Percentiles rank a stretch among this genome's conserved stretches.
Evolutionary conservation across 2,797 vertebrate species (phyloP).

Genomic region (Pipistrellus nathusii): DNA sequence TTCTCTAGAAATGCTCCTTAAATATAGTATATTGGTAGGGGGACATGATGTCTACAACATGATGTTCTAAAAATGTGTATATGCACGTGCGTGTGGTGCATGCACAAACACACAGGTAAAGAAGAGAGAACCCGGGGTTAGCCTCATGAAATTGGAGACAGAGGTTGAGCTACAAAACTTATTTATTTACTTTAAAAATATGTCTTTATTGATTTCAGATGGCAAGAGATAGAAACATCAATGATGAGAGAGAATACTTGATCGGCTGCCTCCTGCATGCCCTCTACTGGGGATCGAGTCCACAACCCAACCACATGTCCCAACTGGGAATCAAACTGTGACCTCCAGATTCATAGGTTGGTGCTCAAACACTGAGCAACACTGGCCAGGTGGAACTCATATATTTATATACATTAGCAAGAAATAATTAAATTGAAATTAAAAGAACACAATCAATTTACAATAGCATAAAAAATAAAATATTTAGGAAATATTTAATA

Average conservation of each 20-base stretch:
- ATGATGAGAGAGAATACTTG: no score
- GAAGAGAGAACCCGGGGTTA: neutral
- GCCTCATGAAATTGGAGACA: neutral
- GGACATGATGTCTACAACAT: neutral
- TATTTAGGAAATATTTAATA: neutral
- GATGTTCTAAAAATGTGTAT: neutral
- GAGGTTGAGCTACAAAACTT: neutral
- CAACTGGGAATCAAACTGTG: no score
- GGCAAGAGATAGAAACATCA: no score
- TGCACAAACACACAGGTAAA: neutral
- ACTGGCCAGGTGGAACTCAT: neutral
- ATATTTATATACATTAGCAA: neutral
- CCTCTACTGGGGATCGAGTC: no score
- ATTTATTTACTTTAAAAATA: no score
- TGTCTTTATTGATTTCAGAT: no score
- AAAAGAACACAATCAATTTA: neutral
- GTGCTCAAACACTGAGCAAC: no score
- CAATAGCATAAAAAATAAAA: neutral
- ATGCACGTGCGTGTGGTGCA: no score
- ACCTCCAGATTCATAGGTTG: no score
- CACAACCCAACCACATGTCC: no score
- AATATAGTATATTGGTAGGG: neutral
- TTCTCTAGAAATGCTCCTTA: constrained; percentile 23
- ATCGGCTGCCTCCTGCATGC: no score
- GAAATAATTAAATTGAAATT: constrained; percentile 11